phyloP scores from a whole-genome alignment of 2,797 vertebrate genomes.

The Micromesistius poutassou region DNA sequence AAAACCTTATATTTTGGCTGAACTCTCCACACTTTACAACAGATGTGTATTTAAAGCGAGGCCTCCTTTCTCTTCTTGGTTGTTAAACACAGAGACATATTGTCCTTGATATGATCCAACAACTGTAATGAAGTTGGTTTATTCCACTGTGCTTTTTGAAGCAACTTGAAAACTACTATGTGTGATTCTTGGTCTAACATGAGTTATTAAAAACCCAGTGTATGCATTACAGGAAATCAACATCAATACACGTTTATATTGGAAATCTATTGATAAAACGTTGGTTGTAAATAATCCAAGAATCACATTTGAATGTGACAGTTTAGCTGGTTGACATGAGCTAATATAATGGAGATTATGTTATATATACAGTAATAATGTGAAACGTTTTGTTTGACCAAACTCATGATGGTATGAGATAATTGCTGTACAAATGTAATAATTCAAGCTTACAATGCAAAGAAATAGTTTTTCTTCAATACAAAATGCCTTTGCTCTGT shows the following conservation, averaged over 20 bases:
- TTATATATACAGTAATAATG: constrained; percentile 31
- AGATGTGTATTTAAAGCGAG: not conserved
- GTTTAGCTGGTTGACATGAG: constrained; percentile 37
- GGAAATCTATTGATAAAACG: constrained; percentile 16
- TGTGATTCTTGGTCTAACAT: not conserved
- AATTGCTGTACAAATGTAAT: constrained; percentile 42
- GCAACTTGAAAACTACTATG: not conserved
- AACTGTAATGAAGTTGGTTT: not conserved
- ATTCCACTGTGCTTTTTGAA: not conserved
- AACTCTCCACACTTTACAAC: not conserved
- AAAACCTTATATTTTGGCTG: not conserved
- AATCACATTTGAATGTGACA: constrained; percentile 36
- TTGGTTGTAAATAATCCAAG: constrained; percentile 32
- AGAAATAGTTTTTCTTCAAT: constrained; percentile 43
- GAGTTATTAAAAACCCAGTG: not conserved
- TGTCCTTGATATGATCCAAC: not conserved
- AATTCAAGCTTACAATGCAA: constrained; percentile 47
- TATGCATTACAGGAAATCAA: not conserved
- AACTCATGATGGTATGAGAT: constrained; percentile 24
- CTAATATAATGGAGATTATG: constrained; percentile 25
- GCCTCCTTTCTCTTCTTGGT: not conserved
- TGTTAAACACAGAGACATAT: not conserved
- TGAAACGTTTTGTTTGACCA: constrained; percentile 44
- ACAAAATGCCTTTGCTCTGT: constrained; percentile 62
- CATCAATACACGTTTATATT: constrained; percentile 12